Percentiles rank a stretch among this genome's conserved stretches.
These are phyloP conservation scores for Ethmia dodecea DNA, from an alignment of 2,888 invertebrate species.

Conservation along the genomic window DNA sequence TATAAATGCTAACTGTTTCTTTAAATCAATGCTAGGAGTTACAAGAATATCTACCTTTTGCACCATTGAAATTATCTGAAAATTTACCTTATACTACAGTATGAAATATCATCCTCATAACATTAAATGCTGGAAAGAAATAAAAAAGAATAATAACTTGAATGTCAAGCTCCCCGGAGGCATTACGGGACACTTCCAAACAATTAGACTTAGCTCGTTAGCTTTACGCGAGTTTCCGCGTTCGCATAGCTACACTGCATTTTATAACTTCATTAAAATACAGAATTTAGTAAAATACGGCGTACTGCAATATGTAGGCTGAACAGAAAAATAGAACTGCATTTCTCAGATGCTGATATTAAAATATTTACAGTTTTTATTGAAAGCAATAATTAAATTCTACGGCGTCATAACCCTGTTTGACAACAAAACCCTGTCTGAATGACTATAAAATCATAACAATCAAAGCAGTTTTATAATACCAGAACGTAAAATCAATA, in stretches of 20 bases:
- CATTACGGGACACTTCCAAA: slow-evolving; percentile 58
- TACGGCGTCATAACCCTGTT: too few species aligned
- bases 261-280: slow-evolving; percentile 44
- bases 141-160: slow-evolving; percentile 36
- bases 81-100: slow-evolving; percentile 2
- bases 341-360: too few species aligned
- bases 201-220: slow-evolving; percentile 71
- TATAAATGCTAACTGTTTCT: too few species aligned
- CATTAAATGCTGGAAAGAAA: slow-evolving; percentile 60
- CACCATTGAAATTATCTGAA: too few species aligned
- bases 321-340: not conserved
- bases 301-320: not conserved
- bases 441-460: too few species aligned
- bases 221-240: slow-evolving; percentile 46
- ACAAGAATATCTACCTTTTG: too few species aligned
- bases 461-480: not conserved
- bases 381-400: too few species aligned
- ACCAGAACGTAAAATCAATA: slow-evolving; percentile 29
- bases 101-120: slow-evolving; percentile 65
- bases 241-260: slow-evolving; percentile 38
- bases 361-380: too few species aligned
- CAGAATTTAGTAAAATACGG: too few species aligned
- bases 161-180: slow-evolving; percentile 20
- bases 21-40: too few species aligned
- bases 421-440: too few species aligned